Evolutionary conservation across 2,888 invertebrate genomes (phyloP).

Genomic region (Cataglyphis cursor): DNA sequence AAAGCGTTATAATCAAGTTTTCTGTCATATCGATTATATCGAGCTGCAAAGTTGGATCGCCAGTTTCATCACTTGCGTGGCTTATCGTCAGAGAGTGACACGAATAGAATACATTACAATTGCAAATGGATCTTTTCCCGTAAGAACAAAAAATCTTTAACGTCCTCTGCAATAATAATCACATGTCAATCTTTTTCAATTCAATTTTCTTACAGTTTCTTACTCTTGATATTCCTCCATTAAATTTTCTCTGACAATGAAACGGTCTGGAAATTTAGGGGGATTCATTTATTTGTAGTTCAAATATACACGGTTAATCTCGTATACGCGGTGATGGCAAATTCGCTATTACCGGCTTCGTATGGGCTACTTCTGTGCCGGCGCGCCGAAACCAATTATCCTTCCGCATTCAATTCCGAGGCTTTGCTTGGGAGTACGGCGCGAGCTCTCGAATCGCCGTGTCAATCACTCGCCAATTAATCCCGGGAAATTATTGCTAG

Average conservation of each 20-base stretch:
- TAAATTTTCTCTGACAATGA: slow-evolving; percentile 17
- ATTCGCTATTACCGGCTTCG: slow-evolving; percentile 49
- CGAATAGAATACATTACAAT: slow-evolving; percentile 21
- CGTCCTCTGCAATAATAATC: neutral
- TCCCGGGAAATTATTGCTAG: slow-evolving; percentile 75
- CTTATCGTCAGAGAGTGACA: neutral
- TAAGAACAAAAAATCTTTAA: neutral
- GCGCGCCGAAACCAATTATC: slow-evolving; percentile 73
- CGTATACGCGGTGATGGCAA: slow-evolving; percentile 12
- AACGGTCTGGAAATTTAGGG: slow-evolving; percentile 9
- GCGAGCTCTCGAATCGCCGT: slow-evolving; percentile 69
- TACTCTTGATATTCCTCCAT: neutral
- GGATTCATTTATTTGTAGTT: slow-evolving; percentile 48
- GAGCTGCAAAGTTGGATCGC: slow-evolving; percentile 8
- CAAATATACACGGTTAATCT: slow-evolving; percentile 48
- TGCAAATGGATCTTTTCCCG: neutral
- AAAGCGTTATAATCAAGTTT: slow-evolving; percentile 35
- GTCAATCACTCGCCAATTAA: slow-evolving; percentile 77
- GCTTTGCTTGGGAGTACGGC: slow-evolving; percentile 56
- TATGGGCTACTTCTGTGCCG: slow-evolving; percentile 64
- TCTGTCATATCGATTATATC: slow-evolving; percentile 39
- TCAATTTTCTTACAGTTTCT: neutral
- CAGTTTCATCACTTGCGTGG: slow-evolving; percentile 10
- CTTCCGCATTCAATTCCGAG: slow-evolving; percentile 71
- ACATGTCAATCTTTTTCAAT: neutral